A percentile compares a stretch with the other conserved stretches of the same genome.
Conservation (phyloP, 2,888 invertebrate species). For the Caenorhabditis sp. region DNA sequence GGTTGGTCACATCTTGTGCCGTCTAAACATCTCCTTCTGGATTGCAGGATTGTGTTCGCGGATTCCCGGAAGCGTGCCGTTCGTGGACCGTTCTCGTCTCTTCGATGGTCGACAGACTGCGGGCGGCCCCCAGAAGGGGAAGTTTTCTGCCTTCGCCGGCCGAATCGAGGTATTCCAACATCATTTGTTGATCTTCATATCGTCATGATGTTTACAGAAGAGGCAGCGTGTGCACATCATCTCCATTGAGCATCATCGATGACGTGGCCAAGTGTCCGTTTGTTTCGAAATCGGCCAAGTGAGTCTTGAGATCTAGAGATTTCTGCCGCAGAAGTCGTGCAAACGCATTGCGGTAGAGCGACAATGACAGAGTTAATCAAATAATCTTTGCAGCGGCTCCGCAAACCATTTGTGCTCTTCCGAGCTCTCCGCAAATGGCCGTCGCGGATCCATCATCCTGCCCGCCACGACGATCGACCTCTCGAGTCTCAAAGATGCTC, state of each 20-base stretch:
- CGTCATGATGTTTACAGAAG: constrained; percentile 15
- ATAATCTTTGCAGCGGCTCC: constrained; percentile 19
- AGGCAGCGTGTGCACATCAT: constrained; percentile 38
- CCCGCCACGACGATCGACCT: constrained; percentile 55
- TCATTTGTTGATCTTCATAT: not conserved
- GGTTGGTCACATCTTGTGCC: constrained; percentile 50
- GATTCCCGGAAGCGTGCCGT: constrained; percentile 74
- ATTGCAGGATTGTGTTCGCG: constrained; percentile 74
- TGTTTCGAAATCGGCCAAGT: constrained; percentile 31
- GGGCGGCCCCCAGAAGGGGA: constrained; percentile 68
- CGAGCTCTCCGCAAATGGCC: constrained; percentile 22
- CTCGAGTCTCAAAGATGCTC: constrained; percentile 41
- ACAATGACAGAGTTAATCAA: too few relatives aligned
- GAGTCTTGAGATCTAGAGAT: too few relatives aligned
- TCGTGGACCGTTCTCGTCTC: constrained; percentile 76
- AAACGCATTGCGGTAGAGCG: too few relatives aligned
- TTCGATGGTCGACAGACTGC: constrained; percentile 73
- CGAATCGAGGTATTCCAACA: constrained; percentile 21
- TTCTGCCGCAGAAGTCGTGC: too few relatives aligned
- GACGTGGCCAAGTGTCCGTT: constrained; percentile 38
- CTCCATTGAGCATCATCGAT: constrained; percentile 22
- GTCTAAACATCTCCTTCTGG: not conserved
- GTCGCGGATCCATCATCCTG: constrained; percentile 52
- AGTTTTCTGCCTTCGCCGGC: constrained; percentile 43
- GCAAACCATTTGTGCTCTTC: constrained; percentile 14